Conservation (phyloP, 1,140 invertebrate genomes). For the Temnothorax curvispinosus region DNA sequence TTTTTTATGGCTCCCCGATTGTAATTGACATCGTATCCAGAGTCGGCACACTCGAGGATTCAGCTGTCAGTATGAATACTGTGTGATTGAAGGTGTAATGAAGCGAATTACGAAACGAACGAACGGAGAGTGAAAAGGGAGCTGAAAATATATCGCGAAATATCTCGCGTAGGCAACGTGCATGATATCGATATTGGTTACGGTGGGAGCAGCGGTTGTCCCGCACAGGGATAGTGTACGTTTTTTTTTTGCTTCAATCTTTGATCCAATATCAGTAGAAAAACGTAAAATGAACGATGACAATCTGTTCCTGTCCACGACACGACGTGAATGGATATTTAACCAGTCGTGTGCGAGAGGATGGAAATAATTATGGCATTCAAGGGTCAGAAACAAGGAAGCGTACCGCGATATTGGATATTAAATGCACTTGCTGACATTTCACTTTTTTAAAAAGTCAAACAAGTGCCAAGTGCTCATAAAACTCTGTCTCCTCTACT, state of each 20-base stretch:
- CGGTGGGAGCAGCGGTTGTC: conserved; percentile 47
- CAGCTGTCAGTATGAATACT: conserved; percentile 78
- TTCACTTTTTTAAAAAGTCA: background rate
- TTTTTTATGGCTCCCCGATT: conserved; percentile 71
- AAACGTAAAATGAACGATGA: conserved; percentile 55
- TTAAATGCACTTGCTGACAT: conserved; percentile 35
- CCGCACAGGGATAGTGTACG: conserved; percentile 37
- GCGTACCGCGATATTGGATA: conserved; percentile 21
- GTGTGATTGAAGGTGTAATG: conserved; percentile 79
- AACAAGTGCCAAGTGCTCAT: too few species aligned
- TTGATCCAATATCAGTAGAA: conserved; percentile 60
- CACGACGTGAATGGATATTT: conserved; percentile 52
- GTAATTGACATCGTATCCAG: conserved; percentile 74
- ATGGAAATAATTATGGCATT: conserved; percentile 53
- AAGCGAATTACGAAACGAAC: conserved; percentile 75
- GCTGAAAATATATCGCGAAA: conserved; percentile 69
- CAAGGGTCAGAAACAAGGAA: background rate
- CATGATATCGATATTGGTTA: conserved; percentile 61
- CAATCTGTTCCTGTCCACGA: conserved; percentile 55
- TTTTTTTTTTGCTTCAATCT: conserved; percentile 42
- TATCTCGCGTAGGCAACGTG: conserved; percentile 67
- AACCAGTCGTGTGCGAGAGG: background rate
- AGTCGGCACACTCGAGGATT: conserved; percentile 67
- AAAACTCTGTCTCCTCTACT: background rate
- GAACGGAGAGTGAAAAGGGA: conserved; percentile 62